These are phyloP conservation scores for Colistium nudipinnis DNA, from an alignment of 2,113 vertebrate species.

Conservation along the genomic window DNA sequence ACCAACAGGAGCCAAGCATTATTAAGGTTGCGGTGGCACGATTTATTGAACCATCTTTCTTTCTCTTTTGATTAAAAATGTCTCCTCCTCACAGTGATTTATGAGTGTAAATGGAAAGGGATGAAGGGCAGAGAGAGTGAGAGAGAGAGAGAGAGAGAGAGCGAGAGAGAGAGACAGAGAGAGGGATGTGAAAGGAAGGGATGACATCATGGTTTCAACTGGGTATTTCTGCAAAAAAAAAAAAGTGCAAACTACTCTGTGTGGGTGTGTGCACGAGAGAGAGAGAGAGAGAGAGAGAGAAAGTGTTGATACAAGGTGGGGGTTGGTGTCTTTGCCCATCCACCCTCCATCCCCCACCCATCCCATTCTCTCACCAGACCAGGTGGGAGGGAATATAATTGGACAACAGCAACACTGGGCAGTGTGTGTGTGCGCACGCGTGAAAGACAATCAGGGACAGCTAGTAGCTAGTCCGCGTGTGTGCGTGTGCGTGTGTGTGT, in stretches of 20 bases:
- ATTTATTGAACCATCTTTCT: slow-evolving; percentile 82
- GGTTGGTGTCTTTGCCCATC: slow-evolving; percentile 9
- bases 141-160: slow-evolving; percentile 8
- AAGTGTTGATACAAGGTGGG: slow-evolving; percentile 30
- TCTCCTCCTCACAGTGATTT: slow-evolving; percentile 78
- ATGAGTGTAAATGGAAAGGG: slow-evolving; percentile 55
- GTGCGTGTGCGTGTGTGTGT: slow-evolving; percentile 12
- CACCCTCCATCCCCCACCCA: not conserved
- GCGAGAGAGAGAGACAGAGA: slow-evolving; percentile 26
- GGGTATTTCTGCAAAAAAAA: slow-evolving; percentile 42
- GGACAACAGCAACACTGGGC: slow-evolving; percentile 49
- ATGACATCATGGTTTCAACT: slow-evolving; percentile 79
- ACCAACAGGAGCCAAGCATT: slow-evolving; percentile 63
- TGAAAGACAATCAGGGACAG: slow-evolving; percentile 39
- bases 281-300: not conserved
- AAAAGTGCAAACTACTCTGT: slow-evolving; percentile 54
- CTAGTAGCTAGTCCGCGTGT: slow-evolving; percentile 17
- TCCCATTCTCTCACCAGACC: slow-evolving; percentile 32
- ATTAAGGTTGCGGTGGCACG: slow-evolving; percentile 61
- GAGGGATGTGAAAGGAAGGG: slow-evolving; percentile 36
- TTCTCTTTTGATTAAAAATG: slow-evolving; percentile 80
- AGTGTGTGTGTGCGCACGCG: slow-evolving; percentile 9
- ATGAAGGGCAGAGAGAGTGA: slow-evolving; percentile 51
- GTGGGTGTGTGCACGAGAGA: slow-evolving; percentile 2
- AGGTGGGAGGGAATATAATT: slow-evolving; percentile 67